Evolutionary conservation across 2,113 vertebrate species (phyloP).

Genomic region (Trachemys scripta): DNA sequence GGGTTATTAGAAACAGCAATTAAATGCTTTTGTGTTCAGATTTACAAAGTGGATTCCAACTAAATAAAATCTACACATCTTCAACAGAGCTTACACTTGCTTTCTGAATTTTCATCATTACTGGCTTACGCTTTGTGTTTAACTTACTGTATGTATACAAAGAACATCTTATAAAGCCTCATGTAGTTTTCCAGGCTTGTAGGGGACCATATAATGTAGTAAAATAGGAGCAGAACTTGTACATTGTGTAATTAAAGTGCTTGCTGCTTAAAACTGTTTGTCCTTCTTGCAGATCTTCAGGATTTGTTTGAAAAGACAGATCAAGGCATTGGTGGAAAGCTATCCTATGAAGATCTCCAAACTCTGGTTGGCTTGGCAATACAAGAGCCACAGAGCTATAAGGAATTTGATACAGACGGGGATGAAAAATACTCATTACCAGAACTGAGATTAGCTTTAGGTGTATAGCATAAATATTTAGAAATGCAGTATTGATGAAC

Average conservation of each 20-base stretch:
- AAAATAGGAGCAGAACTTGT: background rate
- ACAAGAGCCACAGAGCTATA: constrained; percentile 65
- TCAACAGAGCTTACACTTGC: background rate
- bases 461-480: constrained; percentile 68
- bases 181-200: background rate
- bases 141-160: background rate
- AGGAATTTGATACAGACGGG: constrained; percentile 75
- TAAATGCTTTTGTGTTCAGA: background rate
- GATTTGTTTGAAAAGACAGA: constrained; percentile 73
- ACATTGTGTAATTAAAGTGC: background rate
- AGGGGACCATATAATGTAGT: background rate
- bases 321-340: constrained; percentile 66
- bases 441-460: constrained; percentile 80
- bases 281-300: constrained; percentile 79
- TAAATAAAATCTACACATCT: background rate
- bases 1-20: background rate
- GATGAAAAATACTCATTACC: constrained; percentile 80
- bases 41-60: background rate
- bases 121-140: background rate
- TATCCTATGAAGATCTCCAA: constrained; percentile 76
- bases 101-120: constrained; percentile 12
- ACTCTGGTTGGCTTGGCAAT: constrained; percentile 65
- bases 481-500: constrained; percentile 37
- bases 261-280: background rate
- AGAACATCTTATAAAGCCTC: background rate